Conservation (phyloP, 2,888 invertebrate genomes). For the Panopea generosa region DNA sequence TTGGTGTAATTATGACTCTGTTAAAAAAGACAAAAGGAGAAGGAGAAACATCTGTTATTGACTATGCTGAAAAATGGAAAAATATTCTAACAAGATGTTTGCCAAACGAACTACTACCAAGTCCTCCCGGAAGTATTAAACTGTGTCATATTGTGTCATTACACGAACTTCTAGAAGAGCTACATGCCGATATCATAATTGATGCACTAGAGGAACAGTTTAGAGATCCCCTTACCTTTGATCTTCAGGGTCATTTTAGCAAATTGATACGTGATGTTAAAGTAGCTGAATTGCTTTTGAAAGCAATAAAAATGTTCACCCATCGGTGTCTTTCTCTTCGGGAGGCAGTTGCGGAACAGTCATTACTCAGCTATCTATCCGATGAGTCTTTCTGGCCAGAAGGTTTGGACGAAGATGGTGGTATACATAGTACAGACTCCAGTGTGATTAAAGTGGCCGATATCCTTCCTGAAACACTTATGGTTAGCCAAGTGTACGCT, state of each 20-base stretch:
- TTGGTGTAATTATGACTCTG: conserved; percentile 63
- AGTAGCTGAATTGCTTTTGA: conserved; percentile 38
- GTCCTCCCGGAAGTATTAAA: conserved; percentile 49
- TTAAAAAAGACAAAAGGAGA: conserved; percentile 63
- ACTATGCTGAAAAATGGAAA: conserved; percentile 58
- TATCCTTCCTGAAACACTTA: conserved; percentile 35
- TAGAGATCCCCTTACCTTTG: conserved; percentile 30
- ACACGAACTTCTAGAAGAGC: conserved; percentile 60
- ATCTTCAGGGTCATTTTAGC: conserved; percentile 32
- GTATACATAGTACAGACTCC: conserved; percentile 23
- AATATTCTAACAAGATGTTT: conserved; percentile 34
- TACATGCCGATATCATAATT: conserved; percentile 57
- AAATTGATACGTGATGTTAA: conserved; percentile 13
- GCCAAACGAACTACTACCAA: conserved; percentile 55
- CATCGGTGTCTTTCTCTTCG: conserved; percentile 59
- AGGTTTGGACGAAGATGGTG: conserved; percentile 16
- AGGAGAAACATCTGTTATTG: conserved; percentile 46
- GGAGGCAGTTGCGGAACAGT: conserved; percentile 25
- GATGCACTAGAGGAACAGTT: conserved; percentile 55
- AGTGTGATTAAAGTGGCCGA: conserved; percentile 29
- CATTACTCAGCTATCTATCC: conserved; percentile 48
- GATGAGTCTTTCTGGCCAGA: conserved; percentile 63
- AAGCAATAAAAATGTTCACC: conserved; percentile 57
- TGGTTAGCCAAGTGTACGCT: conserved; percentile 45
- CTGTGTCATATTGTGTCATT: conserved; percentile 61